phyloP scores from a whole-genome alignment of 2,113 vertebrate genomes.

The Alligator sinensis region DNA sequence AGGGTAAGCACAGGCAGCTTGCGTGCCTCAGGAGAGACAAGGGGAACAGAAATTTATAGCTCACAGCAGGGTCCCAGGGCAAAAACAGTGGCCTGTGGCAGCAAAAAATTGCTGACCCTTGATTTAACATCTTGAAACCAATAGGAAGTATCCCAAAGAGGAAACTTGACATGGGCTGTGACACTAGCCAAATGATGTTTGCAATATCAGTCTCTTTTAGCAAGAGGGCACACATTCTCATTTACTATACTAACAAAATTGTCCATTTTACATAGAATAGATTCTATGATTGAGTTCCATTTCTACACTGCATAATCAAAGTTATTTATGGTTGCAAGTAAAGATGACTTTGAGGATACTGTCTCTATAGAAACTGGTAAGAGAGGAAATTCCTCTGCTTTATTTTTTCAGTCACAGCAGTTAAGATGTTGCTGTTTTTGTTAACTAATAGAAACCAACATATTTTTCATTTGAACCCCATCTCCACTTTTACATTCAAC shows the following conservation, averaged over 20 bases:
- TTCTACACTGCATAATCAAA: slow-evolving; percentile 21
- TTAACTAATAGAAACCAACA: neutral
- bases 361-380: slow-evolving; percentile 72
- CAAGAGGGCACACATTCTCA: neutral
- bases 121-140: too few relatives aligned
- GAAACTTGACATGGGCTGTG: neutral
- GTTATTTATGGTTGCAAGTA: slow-evolving; percentile 46
- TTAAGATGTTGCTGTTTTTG: slow-evolving; percentile 7
- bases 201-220: neutral
- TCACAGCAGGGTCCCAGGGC: too few relatives aligned
- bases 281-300: slow-evolving; percentile 24
- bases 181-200: neutral
- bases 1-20: too few relatives aligned
- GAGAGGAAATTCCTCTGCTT: slow-evolving; percentile 32
- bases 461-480: neutral
- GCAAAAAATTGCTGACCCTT: too few relatives aligned
- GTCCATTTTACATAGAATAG: slow-evolving; percentile 29
- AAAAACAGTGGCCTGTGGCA: too few relatives aligned
- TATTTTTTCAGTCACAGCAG: slow-evolving; percentile 11
- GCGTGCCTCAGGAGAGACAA: too few relatives aligned
- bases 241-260: slow-evolving; percentile 2
- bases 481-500: neutral
- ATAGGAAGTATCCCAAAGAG: too few relatives aligned
- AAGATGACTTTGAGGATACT: slow-evolving; percentile 42
- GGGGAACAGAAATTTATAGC: too few relatives aligned